These are phyloP conservation scores for Proterorhinus semilunaris DNA, from an alignment of 2,113 vertebrate species.

Conservation along the genomic window DNA sequence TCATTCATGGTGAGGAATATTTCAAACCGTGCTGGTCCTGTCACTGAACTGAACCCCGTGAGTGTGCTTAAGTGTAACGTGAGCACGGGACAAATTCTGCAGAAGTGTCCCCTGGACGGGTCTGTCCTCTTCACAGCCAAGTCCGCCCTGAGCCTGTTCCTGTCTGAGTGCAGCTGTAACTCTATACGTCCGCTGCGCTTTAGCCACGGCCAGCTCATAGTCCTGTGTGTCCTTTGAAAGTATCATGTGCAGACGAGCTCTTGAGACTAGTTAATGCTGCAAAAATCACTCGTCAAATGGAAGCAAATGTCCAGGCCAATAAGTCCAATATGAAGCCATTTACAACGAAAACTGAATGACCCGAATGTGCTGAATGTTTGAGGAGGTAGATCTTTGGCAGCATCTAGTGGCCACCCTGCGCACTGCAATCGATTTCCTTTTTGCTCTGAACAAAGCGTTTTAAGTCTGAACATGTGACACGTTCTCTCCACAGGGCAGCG, in stretches of 20 bases:
- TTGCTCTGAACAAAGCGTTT: background rate
- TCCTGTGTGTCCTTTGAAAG: background rate
- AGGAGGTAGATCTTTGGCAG: background rate
- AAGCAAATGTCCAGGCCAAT: background rate
- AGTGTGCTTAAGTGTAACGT: background rate
- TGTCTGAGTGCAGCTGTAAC: background rate
- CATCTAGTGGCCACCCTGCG: background rate
- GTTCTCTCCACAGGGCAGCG: constrained; percentile 78
- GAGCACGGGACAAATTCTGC: background rate
- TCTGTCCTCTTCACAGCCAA: background rate
- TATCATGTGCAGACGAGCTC: background rate
- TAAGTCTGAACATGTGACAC: background rate
- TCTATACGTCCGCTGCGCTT: background rate
- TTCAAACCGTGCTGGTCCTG: background rate
- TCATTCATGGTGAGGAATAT: background rate
- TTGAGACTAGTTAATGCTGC: background rate
- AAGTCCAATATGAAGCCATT: background rate
- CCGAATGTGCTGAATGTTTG: background rate
- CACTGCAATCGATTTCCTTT: background rate
- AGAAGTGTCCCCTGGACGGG: background rate
- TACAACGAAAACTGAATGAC: background rate
- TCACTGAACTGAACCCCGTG: background rate
- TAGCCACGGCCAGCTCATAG: background rate
- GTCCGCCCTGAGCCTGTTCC: background rate
- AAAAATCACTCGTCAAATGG: background rate